phyloP scores from a whole-genome alignment of 2,888 invertebrate genomes.

The Cataglyphis altisquamis region DNA sequence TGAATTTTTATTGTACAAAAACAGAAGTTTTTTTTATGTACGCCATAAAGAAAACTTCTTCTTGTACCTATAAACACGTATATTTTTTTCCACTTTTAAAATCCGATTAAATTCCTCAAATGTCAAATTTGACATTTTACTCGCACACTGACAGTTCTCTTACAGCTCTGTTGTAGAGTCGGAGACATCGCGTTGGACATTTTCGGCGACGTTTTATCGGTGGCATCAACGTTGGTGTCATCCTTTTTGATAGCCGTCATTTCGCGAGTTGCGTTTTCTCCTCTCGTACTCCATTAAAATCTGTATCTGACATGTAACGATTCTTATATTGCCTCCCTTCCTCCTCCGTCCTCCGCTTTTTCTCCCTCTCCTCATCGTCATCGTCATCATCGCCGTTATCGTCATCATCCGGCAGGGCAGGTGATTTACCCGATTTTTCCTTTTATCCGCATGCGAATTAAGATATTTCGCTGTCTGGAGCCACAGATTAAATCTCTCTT shows the following conservation, averaged over 20 bases:
- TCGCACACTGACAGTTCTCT: constrained; percentile 33
- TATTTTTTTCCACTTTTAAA: constrained; percentile 4
- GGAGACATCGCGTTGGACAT: background rate
- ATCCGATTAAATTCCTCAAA: background rate
- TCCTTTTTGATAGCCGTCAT: constrained; percentile 41
- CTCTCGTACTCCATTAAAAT: constrained; percentile 31
- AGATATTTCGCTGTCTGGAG: background rate
- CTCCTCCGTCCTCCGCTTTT: background rate
- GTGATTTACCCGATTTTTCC: background rate
- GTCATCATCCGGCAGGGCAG: background rate
- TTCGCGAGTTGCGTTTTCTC: constrained; percentile 14
- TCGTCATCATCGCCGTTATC: background rate
- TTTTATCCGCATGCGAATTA: background rate
- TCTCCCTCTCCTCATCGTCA: background rate
- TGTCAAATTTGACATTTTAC: constrained; percentile 25
- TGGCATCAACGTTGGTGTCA: background rate
- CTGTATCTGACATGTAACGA: constrained; percentile 20
- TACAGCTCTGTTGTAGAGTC: constrained; percentile 33
- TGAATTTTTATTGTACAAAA: constrained; percentile 12
- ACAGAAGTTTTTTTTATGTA: background rate
- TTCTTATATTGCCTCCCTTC: constrained; percentile 45
- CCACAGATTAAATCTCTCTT: background rate
- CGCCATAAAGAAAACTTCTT: background rate
- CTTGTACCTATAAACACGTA: background rate
- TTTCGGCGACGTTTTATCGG: constrained; percentile 23